Evolutionary conservation across 2,113 vertebrate species (phyloP).

Genomic region (Sceloporus tristichus): DNA sequence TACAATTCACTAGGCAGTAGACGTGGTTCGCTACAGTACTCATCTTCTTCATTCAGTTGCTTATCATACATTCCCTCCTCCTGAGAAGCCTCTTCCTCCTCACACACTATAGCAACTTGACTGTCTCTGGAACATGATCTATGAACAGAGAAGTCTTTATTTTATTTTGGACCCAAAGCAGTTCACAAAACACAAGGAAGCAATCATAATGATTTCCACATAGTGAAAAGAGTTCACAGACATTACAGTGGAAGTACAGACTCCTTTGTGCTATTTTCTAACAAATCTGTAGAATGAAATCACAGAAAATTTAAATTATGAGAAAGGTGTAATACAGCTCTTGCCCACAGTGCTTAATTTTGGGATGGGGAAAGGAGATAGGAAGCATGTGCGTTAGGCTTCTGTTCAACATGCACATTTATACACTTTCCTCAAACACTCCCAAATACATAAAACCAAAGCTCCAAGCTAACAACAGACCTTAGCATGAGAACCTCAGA

Average conservation of each 20-base stretch:
- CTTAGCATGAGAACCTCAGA: not conserved
- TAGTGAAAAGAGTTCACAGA: slow-evolving; percentile 47
- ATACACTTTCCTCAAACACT: not conserved
- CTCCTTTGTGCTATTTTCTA: slow-evolving; percentile 44
- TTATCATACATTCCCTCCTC: slow-evolving; percentile 89
- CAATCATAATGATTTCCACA: slow-evolving; percentile 41
- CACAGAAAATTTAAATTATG: slow-evolving; percentile 45
- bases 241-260: not conserved
- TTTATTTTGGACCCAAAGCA: too few species aligned
- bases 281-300: slow-evolving; percentile 33
- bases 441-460: not conserved
- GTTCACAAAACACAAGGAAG: too few species aligned
- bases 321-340: slow-evolving; percentile 45
- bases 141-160: slow-evolving; percentile 66
- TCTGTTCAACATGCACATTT: not conserved
- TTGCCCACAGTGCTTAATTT: slow-evolving; percentile 41
- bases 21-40: slow-evolving; percentile 88
- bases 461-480: not conserved
- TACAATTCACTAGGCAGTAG: slow-evolving; percentile 93
- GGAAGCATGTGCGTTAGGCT: not conserved
- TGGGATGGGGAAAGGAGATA: not conserved
- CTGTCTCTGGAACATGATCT: slow-evolving; percentile 94
- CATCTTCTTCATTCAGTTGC: slow-evolving; percentile 83
- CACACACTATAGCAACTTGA: slow-evolving; percentile 87
- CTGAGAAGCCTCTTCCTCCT: slow-evolving; percentile 87